phyloP scores from a whole-genome alignment of 2,113 vertebrate genomes.

The Meles meles region DNA sequence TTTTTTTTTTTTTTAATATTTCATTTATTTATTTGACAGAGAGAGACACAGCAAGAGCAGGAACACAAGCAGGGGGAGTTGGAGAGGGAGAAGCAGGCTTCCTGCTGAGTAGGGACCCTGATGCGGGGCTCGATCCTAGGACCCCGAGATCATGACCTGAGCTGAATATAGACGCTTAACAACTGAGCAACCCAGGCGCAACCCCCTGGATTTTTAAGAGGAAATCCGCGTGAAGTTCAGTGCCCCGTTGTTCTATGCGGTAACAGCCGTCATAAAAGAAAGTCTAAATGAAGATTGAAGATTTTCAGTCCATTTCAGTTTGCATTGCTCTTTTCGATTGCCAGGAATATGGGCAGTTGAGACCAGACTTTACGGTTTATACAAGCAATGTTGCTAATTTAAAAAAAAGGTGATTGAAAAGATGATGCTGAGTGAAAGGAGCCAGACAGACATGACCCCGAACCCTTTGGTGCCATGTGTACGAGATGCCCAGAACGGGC shows the following conservation, averaged over 20 bases:
- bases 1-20: not conserved
- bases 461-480: accelerated
- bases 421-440: not conserved
- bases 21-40: too few species aligned
- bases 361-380: not conserved
- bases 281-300: not conserved
- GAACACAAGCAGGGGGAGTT: too few species aligned
- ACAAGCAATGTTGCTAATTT: not conserved
- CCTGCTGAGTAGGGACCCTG: too few species aligned
- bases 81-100: too few species aligned
- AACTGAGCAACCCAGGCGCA: too few species aligned
- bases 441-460: not conserved
- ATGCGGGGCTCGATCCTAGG: too few species aligned
- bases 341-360: not conserved
- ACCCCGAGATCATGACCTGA: too few species aligned
- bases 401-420: not conserved
- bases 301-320: not conserved
- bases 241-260: not conserved
- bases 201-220: not conserved
- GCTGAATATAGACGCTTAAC: too few species aligned
- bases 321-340: not conserved
- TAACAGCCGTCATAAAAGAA: not conserved
- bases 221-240: not conserved
- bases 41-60: too few species aligned
- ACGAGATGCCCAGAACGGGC: too few species aligned